Evolutionary conservation across 2,797 vertebrate genomes (phyloP).

Genomic region (Podarcis lilfordi): DNA sequence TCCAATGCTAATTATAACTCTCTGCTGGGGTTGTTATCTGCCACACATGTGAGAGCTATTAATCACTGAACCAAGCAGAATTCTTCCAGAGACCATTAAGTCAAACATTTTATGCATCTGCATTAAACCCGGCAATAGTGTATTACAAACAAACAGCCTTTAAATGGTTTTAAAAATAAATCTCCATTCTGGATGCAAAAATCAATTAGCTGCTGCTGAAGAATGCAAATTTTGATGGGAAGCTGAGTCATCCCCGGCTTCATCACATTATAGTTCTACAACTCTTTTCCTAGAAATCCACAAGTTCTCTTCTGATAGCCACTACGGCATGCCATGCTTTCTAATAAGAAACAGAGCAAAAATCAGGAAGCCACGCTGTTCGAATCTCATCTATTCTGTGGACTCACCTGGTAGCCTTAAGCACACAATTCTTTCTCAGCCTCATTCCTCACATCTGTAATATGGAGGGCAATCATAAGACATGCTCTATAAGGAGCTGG

Average conservation of each 20-base stretch:
- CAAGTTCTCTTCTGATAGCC: neutral
- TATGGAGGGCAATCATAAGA: neutral
- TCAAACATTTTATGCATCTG: neutral
- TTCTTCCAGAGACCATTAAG: neutral
- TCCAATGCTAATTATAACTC: conserved; percentile 3
- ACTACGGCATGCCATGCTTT: neutral
- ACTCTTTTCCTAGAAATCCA: neutral
- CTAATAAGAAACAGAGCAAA: neutral
- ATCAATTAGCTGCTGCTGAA: neutral
- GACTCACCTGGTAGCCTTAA: neutral
- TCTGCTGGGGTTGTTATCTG: neutral
- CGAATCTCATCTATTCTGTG: neutral
- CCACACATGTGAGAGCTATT: neutral
- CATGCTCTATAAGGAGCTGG: neutral
- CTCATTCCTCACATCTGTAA: neutral
- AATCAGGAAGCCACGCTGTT: neutral
- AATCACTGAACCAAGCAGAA: neutral
- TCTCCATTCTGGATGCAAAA: neutral
- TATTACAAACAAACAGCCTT: neutral
- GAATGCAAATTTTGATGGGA: neutral
- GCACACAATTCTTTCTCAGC: no score
- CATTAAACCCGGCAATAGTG: neutral
- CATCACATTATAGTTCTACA: neutral
- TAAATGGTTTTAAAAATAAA: neutral
- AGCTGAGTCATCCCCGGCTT: neutral